Evolutionary conservation across 1,140 invertebrate species (phyloP), one percentile per base, ranked within the genome.

Genomic region (Lutraria rhynchaena): DNA sequence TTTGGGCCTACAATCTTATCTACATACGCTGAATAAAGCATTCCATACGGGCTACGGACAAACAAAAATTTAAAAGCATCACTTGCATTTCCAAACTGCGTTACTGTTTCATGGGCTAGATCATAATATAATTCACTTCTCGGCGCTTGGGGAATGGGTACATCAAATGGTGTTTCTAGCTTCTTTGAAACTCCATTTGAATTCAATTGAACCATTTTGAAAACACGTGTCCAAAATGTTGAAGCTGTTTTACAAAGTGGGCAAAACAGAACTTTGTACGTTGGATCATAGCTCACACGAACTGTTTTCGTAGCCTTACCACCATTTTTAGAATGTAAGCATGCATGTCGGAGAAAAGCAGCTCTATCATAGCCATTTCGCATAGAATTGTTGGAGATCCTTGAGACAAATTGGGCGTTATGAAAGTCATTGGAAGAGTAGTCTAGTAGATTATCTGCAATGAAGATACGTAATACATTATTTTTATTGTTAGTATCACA

Each of bases 1-100:
- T 76, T 76, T 31, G 73, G 73, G 27, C 35, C 57, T 33, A 76
- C 27, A 22, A 76, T 35, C 51, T 76, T 76, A 31, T 76, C 73
- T 3, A 76, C 73, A 63, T 31, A 76, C 9, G 73, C 58, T 11
- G 73, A 76, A 46, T 61, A 76, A 2, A 76, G 17, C 15, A 29
- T 0, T n/a, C 57, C 33, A 33, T 44, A 76, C 37, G 73, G 73
- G 51, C 63, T 63, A 46, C 73, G 46, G 17, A 76, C 73, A 61
- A 76, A 61, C 15, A 76, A 19, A 63, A 76, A 76, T 44, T 33
- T 76, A 27, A 63, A 76, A 15, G 44, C 33, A 33, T 63, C 29
- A 4, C 31, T 63, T 0, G 51, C 37, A 49, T 63, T n/a, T 27
- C 22, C 11, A 29, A 24, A 24, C 2, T 22, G 46, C 31, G 41